Percentiles rank a stretch among this genome's conserved stretches.
phyloP scores from a whole-genome alignment of 1,140 invertebrate genomes.

The Formica exsecta region DNA sequence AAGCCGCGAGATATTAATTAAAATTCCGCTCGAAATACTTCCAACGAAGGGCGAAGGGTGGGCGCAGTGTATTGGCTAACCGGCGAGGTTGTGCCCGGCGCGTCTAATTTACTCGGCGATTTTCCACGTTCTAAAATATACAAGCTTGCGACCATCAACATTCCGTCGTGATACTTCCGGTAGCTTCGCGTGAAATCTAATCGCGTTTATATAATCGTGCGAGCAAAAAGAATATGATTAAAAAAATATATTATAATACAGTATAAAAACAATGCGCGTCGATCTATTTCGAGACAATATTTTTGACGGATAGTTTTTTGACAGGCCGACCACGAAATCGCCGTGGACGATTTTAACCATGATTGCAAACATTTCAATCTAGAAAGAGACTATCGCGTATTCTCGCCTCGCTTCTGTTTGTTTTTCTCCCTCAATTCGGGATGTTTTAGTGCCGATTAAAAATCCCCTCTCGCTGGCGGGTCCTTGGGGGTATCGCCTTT shows the following conservation, averaged over 20 bases:
- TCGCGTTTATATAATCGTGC: not conserved
- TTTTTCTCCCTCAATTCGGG: slow-evolving; percentile 26
- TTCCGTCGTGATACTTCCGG: slow-evolving; percentile 16
- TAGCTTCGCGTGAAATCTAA: not conserved
- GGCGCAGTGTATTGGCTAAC: slow-evolving; percentile 52
- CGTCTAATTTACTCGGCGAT: slow-evolving; percentile 55
- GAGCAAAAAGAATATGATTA: not conserved
- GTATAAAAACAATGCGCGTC: too few species aligned
- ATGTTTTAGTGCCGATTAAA: slow-evolving; percentile 50
- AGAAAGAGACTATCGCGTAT: not conserved
- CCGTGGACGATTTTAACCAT: not conserved
- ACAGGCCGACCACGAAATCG: not conserved
- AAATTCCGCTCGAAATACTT: slow-evolving; percentile 80
- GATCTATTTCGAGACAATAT: not conserved
- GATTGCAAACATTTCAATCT: slow-evolving; percentile 29
- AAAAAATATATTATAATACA: not conserved
- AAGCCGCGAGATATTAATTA: slow-evolving; percentile 79
- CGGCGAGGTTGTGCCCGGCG: slow-evolving; percentile 21
- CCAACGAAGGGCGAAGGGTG: not conserved
- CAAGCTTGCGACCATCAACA: slow-evolving; percentile 30
- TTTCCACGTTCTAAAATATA: slow-evolving; percentile 32
- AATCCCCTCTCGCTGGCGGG: not conserved
- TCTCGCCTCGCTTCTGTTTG: not conserved
- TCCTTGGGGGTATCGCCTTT: slow-evolving; percentile 59
- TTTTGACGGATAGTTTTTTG: slow-evolving; percentile 29